These are phyloP conservation scores for Steatornis caripensis DNA, from an alignment of 2,113 vertebrate species.

Conservation along the genomic window DNA sequence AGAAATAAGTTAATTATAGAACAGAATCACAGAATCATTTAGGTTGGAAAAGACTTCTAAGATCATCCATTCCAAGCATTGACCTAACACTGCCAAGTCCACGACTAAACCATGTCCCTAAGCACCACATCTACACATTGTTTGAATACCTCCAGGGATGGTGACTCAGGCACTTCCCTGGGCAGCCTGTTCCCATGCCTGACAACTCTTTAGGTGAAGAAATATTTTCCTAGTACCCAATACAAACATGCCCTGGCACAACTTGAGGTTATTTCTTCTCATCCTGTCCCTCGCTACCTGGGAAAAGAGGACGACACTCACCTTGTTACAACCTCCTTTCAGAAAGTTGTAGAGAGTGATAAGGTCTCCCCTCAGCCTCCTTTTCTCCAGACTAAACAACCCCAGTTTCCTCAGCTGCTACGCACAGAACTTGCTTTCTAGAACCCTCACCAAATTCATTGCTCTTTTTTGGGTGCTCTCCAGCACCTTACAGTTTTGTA, in stretches of 20 bases:
- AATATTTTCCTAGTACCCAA: neutral
- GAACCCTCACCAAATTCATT: neutral
- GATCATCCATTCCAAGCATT: neutral
- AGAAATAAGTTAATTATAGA: neutral
- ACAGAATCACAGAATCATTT: neutral
- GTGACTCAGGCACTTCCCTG: neutral
- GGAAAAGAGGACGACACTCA: rapidly evolving
- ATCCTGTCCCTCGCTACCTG: neutral
- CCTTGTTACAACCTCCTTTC: neutral
- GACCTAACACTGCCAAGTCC: neutral
- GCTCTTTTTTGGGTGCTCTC: neutral
- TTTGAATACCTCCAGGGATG: neutral
- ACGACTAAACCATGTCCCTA: neutral
- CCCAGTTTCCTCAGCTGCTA: neutral
- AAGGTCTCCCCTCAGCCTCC: neutral
- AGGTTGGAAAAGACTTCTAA: neutral
- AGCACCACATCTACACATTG: rapidly evolving
- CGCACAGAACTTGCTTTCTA: neutral
- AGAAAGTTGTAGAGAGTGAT: neutral
- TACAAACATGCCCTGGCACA: neutral
- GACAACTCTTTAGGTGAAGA: neutral
- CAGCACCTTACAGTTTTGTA: neutral
- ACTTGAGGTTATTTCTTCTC: neutral
- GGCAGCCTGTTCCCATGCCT: neutral
- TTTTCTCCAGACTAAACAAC: neutral